Evolutionary conservation across 1,140 invertebrate species (phyloP), one percentile per base, ranked within the genome.

Genomic region (Trichonephila clavata): DNA sequence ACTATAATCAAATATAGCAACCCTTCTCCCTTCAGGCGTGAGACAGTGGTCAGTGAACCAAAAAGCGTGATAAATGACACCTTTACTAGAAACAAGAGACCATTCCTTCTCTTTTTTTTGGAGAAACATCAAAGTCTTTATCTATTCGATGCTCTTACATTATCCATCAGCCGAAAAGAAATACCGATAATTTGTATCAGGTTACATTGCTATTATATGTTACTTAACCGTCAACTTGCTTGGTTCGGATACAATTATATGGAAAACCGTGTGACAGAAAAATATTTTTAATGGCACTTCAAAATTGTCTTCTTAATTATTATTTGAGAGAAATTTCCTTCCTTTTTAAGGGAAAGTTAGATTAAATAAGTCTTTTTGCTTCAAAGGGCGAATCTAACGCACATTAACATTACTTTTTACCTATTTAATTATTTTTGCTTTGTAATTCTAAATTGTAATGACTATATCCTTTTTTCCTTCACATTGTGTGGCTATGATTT

Each of bases 1-100:
- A 16, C 50, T n/a, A 59, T n/a, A 83, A 57, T 50, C 39, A 83
- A 59, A 83, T 61, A 86, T 27, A 61, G 59, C 84, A 86, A 86
- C 84, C 84, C 71, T 86, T 86, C 24, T 21, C n/a, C 84, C 84
- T 32, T 60, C 84, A 61, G 84, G 84, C 84, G 39, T 24, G 21
- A 61, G 27, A 24, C 57, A 86, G 84, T 86, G 84, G 84, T 61
- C 84, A 86, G 84, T 86, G 84, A 86, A 86, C 84, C 84, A 86
- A 86, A 86, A 86, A 86, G 84, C 57, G 84, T 86, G 84, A 86
- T 86, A 86, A 86, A 86, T 86, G 84, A 86, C 84, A 86, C 84
- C 84, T 86, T 61, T 61, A 86, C 84, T n/a, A 61, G 84, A 86
- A 86, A 86, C 84, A 61, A 86, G 84, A 61, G 57, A 86, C 84